phyloP scores from a whole-genome alignment of 2,888 invertebrate genomes.

The Amblyteles armatorius region DNA sequence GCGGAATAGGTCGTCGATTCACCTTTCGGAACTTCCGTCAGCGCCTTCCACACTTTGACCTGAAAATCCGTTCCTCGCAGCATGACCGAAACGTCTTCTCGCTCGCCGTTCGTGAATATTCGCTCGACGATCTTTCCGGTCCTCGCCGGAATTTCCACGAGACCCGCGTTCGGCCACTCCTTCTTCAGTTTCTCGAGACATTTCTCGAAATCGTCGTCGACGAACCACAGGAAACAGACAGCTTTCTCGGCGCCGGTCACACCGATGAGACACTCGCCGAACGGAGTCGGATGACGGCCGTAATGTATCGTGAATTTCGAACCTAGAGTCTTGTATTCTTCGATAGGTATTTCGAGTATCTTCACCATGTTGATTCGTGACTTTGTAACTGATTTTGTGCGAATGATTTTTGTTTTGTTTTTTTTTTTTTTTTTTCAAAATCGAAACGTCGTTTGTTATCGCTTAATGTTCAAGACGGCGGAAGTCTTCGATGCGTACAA shows the following conservation, averaged over 20 bases:
- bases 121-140: constrained; percentile 62
- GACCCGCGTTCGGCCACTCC: constrained; percentile 73
- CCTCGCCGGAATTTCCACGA: constrained; percentile 59
- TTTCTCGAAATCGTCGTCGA: constrained; percentile 65
- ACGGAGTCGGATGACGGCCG: constrained; percentile 74
- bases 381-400: neutral
- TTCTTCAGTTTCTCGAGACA: constrained; percentile 67
- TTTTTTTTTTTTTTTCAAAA: too few relatives aligned
- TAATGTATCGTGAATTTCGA: constrained; percentile 72
- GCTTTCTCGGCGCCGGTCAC: constrained; percentile 70
- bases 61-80: constrained; percentile 80
- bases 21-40: constrained; percentile 74
- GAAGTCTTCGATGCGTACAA: too few relatives aligned
- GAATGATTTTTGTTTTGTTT: neutral
- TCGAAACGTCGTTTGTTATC: too few relatives aligned
- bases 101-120: constrained; percentile 67
- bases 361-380: constrained; percentile 61
- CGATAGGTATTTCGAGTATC: constrained; percentile 45
- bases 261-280: constrained; percentile 77
- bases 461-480: too few relatives aligned
- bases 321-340: constrained; percentile 58
- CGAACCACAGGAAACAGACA: constrained; percentile 75
- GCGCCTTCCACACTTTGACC: constrained; percentile 77
- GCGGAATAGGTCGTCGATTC: constrained; percentile 74
- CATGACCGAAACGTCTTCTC: constrained; percentile 66